Percentiles rank a stretch among this genome's conserved stretches.
phyloP scores from a whole-genome alignment of 2,888 invertebrate species.

The Lissonota sp. region DNA sequence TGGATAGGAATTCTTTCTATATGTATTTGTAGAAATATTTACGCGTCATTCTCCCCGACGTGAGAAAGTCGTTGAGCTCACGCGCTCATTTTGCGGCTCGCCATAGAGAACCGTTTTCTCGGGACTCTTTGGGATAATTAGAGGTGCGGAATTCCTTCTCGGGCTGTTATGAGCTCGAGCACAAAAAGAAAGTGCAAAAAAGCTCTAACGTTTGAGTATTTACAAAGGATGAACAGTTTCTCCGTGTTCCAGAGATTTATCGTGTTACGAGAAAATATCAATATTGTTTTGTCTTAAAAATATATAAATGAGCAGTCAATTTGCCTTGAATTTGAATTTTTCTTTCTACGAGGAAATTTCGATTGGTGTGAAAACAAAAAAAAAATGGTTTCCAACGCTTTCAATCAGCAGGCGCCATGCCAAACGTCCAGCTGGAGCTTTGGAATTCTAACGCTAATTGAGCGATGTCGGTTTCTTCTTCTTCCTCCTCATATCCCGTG shows the following conservation, averaged over 20 bases:
- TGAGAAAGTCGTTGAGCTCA: constrained; percentile 73
- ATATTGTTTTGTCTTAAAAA: constrained; percentile 18
- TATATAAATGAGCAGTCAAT: constrained; percentile 14
- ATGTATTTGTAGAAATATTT: constrained; percentile 61
- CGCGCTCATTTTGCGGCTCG: constrained; percentile 15
- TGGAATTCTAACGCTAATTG: constrained; percentile 70
- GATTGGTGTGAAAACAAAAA: constrained; percentile 1
- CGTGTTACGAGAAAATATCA: constrained; percentile 50
- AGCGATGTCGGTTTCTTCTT: constrained; percentile 56
- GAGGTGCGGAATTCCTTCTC: constrained; percentile 68
- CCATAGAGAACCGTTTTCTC: constrained; percentile 58
- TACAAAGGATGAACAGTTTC: constrained; percentile 62
- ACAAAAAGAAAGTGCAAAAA: constrained; percentile 27
- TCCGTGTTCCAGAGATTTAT: constrained; percentile 46
- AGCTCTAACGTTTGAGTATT: constrained; percentile 47
- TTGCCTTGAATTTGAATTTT: background rate
- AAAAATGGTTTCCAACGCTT: constrained; percentile 26
- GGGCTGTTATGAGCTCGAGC: constrained; percentile 37
- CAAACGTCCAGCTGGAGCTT: constrained; percentile 53
- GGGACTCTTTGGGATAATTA: constrained; percentile 64
- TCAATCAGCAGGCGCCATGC: constrained; percentile 22
- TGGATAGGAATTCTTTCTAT: constrained; percentile 32
- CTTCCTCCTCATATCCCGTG: constrained; percentile 44
- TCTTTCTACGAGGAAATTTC: constrained; percentile 18
- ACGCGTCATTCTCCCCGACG: constrained; percentile 70